Conservation (phyloP, 2,113 vertebrate genomes). For the Elachura formosa region DNA sequence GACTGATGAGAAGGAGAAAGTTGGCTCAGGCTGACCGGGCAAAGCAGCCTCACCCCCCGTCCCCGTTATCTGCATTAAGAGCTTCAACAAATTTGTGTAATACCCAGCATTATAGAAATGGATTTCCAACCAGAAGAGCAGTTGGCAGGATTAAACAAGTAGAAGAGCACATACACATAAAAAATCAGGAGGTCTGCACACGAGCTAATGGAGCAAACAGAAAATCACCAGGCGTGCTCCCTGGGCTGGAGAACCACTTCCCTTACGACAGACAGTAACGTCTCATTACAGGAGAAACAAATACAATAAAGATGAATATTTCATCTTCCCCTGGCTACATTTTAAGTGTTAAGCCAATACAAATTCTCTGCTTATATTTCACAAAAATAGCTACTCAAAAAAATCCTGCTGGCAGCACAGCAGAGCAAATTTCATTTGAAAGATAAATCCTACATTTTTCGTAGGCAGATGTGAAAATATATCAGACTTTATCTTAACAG, state of each 20-base stretch:
- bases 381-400: conserved; percentile 26
- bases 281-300: conserved; percentile 25
- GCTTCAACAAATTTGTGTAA: conserved; percentile 47
- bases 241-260: neutral
- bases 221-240: conserved; percentile 21
- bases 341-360: conserved; percentile 12
- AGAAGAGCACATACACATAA: conserved; percentile 34
- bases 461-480: neutral
- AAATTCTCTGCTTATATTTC: conserved; percentile 28
- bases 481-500: neutral
- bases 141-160: conserved; percentile 52
- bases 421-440: neutral
- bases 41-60: neutral
- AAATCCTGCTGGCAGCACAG: neutral
- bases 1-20: neutral
- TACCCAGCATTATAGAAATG: conserved; percentile 35
- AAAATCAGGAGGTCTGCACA: conserved; percentile 19
- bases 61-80: neutral
- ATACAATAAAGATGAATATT: conserved; percentile 39
- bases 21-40: neutral
- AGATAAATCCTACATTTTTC: conserved; percentile 14
- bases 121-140: conserved; percentile 43
- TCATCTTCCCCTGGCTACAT: conserved; percentile 3
- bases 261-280: neutral
- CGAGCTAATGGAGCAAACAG: conserved; percentile 36